Evolutionary conservation across 2,113 vertebrate species (phyloP).

Genomic region (Syngnathus floridae): DNA sequence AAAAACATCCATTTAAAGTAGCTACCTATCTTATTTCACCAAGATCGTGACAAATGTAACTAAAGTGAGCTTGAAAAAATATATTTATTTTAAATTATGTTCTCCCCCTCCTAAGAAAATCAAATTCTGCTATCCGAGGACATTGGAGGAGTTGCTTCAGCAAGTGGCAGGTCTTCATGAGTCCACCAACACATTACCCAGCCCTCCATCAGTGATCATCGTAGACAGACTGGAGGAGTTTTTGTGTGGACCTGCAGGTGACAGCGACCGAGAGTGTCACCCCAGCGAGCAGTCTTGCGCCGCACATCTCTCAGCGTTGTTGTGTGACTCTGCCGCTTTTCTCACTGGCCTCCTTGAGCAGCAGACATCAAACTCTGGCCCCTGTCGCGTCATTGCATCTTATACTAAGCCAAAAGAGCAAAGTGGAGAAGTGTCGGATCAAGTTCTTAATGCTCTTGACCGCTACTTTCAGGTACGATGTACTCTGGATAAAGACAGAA

Average conservation of each 20-base stretch:
- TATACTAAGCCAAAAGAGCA: slow-evolving; percentile 30
- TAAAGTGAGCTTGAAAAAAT: no score
- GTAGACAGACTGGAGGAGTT: slow-evolving; percentile 65
- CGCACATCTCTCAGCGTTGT: slow-evolving; percentile 61
- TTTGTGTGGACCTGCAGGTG: slow-evolving; percentile 15
- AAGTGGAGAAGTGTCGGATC: slow-evolving; percentile 26
- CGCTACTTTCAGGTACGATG: slow-evolving; percentile 68
- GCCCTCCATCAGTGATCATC: slow-evolving; percentile 61
- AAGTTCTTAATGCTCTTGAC: slow-evolving; percentile 57
- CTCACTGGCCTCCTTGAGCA: slow-evolving; percentile 44
- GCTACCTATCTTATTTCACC: no score
- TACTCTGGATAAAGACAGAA: slow-evolving; percentile 48
- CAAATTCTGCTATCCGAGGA: slow-evolving; percentile 66
- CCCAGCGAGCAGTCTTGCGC: slow-evolving; percentile 34
- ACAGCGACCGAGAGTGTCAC: slow-evolving; percentile 20
- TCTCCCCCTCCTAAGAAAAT: slow-evolving; percentile 55
- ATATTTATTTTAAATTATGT: no score
- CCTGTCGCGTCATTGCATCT: slow-evolving; percentile 64
- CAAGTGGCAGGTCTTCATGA: slow-evolving; percentile 69
- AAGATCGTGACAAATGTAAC: no score
- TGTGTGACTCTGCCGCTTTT: slow-evolving; percentile 66
- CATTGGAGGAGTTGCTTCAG: slow-evolving; percentile 60
- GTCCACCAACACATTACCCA: slow-evolving; percentile 18
- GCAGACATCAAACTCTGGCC: slow-evolving; percentile 3
- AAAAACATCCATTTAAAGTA: no score